phyloP scores from a whole-genome alignment of 92 coral and sea anemone genomes.

The Zoanthus sociatus region DNA sequence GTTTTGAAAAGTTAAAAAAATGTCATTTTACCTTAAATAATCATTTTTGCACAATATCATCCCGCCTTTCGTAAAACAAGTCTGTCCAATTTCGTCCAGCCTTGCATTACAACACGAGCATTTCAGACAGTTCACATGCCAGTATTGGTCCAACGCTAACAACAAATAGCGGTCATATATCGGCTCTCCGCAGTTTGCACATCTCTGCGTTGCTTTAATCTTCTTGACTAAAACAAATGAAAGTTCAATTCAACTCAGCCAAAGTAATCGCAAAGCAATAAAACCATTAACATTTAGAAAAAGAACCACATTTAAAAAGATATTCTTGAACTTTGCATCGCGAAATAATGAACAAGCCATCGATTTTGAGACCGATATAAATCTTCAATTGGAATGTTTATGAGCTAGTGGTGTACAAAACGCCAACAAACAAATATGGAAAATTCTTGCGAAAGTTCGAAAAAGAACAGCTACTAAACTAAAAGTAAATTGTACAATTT shows the following conservation, averaged over 20 bases:
- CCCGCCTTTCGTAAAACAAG: slow-evolving; percentile 66
- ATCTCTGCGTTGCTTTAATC: slow-evolving; percentile 48
- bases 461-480: slow-evolving; percentile 23
- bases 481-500: background rate
- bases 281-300: slow-evolving; percentile 4
- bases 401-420: slow-evolving; percentile 42
- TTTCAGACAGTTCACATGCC: slow-evolving; percentile 69
- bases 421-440: background rate
- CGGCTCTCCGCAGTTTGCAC: slow-evolving; percentile 66
- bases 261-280: background rate
- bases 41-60: slow-evolving; percentile 64
- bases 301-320: slow-evolving; percentile 16
- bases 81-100: slow-evolving; percentile 60
- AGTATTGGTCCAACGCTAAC: slow-evolving; percentile 62
- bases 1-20: background rate
- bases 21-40: slow-evolving; percentile 49
- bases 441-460: slow-evolving; percentile 11
- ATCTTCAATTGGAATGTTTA: slow-evolving; percentile 42
- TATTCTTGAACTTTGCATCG: background rate
- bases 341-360: background rate
- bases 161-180: slow-evolving; percentile 60
- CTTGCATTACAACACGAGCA: slow-evolving; percentile 65
- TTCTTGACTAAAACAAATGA: slow-evolving; percentile 33
- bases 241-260: slow-evolving; percentile 8
- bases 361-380: slow-evolving; percentile 19